phyloP scores from a whole-genome alignment of 2,113 vertebrate genomes.

The Dasyornis broadbenti region DNA sequence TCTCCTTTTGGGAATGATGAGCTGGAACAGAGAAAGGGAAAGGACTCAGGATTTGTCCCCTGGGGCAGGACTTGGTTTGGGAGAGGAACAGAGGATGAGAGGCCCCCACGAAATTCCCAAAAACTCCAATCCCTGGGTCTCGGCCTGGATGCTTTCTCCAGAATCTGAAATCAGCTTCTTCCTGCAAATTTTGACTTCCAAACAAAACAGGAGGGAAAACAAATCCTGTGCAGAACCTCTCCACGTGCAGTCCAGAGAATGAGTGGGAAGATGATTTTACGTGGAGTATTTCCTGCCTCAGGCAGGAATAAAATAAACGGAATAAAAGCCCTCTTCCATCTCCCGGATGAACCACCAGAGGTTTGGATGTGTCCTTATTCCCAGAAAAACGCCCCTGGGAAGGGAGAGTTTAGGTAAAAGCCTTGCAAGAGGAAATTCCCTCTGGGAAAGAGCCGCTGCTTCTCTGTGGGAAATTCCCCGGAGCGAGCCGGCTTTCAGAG shows the following conservation, averaged over 20 bases:
- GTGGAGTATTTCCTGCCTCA: not conserved
- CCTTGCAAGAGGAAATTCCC: not conserved
- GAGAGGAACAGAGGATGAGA: not conserved
- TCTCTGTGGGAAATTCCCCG: not conserved
- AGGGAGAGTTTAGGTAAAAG: slow-evolving; percentile 14
- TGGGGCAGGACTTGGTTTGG: not conserved
- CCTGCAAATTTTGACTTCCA: not conserved
- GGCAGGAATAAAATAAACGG: not conserved
- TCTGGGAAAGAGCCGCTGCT: not conserved
- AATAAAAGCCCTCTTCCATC: not conserved
- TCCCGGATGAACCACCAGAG: not conserved
- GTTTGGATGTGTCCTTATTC: not conserved
- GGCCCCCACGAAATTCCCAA: not conserved
- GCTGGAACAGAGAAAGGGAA: not conserved
- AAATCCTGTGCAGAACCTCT: fast-evolving
- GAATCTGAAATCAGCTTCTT: not conserved
- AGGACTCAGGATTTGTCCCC: not conserved
- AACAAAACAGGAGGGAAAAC: not conserved
- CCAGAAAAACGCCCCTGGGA: not conserved
- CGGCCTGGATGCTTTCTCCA: not conserved
- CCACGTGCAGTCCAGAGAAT: fast-evolving
- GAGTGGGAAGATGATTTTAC: not conserved
- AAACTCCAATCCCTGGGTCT: not conserved
- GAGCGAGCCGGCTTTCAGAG: not conserved
- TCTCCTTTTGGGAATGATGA: not conserved